Base-by-base conservation (phyloP, 2,113 vertebrate species). In the Apaloderma vittatum region DNA sequence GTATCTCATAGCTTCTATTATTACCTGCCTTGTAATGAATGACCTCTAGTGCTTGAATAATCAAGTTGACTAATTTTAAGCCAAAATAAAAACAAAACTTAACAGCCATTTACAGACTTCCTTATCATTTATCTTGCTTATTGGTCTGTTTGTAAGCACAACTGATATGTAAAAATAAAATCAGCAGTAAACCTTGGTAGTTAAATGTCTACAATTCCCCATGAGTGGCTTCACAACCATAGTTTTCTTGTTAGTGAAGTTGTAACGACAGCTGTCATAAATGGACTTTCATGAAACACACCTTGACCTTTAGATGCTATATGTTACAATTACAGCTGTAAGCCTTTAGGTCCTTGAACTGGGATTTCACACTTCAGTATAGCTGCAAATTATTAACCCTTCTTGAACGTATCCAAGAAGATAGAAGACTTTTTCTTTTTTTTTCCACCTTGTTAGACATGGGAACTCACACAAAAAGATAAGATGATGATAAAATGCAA, bases 181-280 rank as follows among this genome's bases (percentile, higher is more conserved):
- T 72, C 43, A 82, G n/a, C 58, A 77, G 16, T 93, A 95, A 97
- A 95, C 30, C 85, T 94, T 92, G 70, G 70, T 97, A 78, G 77
- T 74, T 77, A 95, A 97, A 91, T 94, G 34, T 40, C 49, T 94
- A 37, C 77, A 76, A 88, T 96, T 98, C 83, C 89, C 94, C 91
- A 61, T 18, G 86, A 98, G 76, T 93, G 77, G 86, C 87, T 95
- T 96, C 74, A 45, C 87, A 97, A 83, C 75, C 68, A n/a, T 24
- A 91, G 55, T 76, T 94, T 97, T 94, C 89, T 97, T 93, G 76
- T 63, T 91, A 97, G 84, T 95, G 77, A 97, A 93, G 81, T 79
- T 97, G 90, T 95, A 98, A 98, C 96, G 97, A 97, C 90, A 98
- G 92, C 91, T 97, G 97, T 98, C 95, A 92, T 95, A 58, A 85